Percentiles rank a stretch among this genome's conserved stretches.
Evolutionary conservation across 2,113 vertebrate genomes (phyloP).

Genomic region (Picathartes gymnocephalus): DNA sequence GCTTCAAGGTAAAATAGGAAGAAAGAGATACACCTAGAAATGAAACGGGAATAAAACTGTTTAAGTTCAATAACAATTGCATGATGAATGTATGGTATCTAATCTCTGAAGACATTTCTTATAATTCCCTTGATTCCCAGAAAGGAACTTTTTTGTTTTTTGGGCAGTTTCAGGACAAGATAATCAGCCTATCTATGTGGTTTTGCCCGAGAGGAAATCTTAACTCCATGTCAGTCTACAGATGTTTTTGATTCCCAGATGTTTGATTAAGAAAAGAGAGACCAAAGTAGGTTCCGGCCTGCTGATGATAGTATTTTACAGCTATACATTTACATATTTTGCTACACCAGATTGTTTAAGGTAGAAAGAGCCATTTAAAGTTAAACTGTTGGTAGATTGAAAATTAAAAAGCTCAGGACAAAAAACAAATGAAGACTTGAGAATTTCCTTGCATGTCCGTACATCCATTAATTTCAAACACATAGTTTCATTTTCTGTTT

Average conservation of each 20-base stretch:
- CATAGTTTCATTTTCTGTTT: background rate
- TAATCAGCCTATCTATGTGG: background rate
- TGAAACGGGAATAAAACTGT: background rate
- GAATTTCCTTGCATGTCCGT: background rate
- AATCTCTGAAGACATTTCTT: background rate
- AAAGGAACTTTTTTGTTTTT: background rate
- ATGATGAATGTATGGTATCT: background rate
- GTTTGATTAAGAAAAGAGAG: conserved; percentile 40
- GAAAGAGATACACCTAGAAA: background rate
- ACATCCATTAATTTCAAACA: background rate
- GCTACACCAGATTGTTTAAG: conserved; percentile 17
- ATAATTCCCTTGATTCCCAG: background rate
- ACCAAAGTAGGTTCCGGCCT: conserved; percentile 23
- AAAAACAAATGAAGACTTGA: background rate
- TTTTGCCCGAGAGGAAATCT: conserved; percentile 7
- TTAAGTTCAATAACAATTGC: background rate
- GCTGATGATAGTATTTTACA: conserved; percentile 51
- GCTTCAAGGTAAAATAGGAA: background rate
- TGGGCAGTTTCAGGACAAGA: background rate
- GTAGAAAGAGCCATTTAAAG: conserved; percentile 25
- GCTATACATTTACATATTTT: conserved; percentile 6
- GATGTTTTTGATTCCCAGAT: conserved; percentile 45
- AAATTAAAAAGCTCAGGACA: background rate
- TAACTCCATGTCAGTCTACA: background rate
- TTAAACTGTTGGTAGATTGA: background rate